Evolutionary conservation across 2,113 vertebrate species (phyloP).

Genomic region (Ondatra zibethicus): DNA sequence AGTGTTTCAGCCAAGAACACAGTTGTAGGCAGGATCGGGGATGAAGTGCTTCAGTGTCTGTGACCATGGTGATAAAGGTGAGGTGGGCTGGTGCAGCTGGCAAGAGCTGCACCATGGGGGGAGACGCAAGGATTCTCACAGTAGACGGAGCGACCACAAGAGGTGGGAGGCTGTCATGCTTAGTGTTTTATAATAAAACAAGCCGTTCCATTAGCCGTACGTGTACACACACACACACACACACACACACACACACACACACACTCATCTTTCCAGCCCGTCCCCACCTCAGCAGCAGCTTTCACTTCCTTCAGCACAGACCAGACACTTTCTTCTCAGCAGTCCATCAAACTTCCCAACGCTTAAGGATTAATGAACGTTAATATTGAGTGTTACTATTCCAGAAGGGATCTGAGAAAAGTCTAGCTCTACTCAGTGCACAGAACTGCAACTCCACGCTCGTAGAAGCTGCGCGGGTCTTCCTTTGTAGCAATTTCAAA

Average conservation of each 20-base stretch:
- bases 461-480: slow-evolving; percentile 97
- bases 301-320: background rate
- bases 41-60: background rate
- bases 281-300: background rate
- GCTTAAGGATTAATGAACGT: background rate
- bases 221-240: rapidly evolving
- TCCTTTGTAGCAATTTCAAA: slow-evolving; percentile 98
- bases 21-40: background rate
- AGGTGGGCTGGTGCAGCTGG: background rate
- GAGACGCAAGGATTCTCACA: too few species aligned
- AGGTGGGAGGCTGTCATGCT: background rate
- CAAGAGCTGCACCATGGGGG: background rate
- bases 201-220: rapidly evolving
- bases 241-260: rapidly evolving
- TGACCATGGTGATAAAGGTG: background rate
- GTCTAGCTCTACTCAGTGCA: slow-evolving; percentile 92
- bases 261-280: rapidly evolving
- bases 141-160: background rate
- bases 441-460: slow-evolving; percentile 96
- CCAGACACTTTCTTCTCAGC: background rate
- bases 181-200: slow-evolving; percentile 78
- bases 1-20: background rate
- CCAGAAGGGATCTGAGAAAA: background rate
- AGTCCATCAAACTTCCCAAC: background rate
- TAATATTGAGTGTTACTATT: background rate